phyloP scores from a whole-genome alignment of 2,888 invertebrate species.

The Drosophila mayaguana region DNA sequence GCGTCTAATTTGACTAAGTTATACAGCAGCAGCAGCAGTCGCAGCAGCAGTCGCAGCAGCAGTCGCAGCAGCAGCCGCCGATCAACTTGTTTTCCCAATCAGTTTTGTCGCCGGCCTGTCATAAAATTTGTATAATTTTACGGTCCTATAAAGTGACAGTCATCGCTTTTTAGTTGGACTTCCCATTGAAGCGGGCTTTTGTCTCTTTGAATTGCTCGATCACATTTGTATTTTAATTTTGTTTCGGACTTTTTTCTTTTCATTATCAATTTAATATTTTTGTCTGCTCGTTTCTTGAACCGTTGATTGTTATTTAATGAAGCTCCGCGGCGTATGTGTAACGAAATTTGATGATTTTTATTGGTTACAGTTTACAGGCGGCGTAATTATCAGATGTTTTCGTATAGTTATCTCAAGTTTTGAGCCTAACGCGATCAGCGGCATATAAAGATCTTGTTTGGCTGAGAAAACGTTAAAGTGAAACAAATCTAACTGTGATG shows the following conservation, averaged over 20 bases:
- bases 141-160: conserved; percentile 71
- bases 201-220: conserved; percentile 71
- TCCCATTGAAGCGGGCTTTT: conserved; percentile 38
- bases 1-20: conserved; percentile 75
- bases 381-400: conserved; percentile 59
- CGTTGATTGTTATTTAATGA: conserved; percentile 75
- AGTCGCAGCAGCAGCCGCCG: conserved; percentile 46
- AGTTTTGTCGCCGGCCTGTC: conserved; percentile 72
- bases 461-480: conserved; percentile 15
- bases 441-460: conserved; percentile 46
- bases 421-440: conserved; percentile 32
- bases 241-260: not conserved
- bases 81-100: conserved; percentile 76
- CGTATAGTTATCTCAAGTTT: conserved; percentile 32
- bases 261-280: conserved; percentile 17
- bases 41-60: conserved; percentile 54
- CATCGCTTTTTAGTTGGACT: conserved; percentile 70
- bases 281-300: conserved; percentile 12
- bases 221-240: conserved; percentile 70
- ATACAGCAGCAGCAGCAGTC: conserved; percentile 47
- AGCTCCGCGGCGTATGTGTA: conserved; percentile 68
- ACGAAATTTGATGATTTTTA: conserved; percentile 76
- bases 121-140: conserved; percentile 79
- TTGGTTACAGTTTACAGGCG: conserved; percentile 67
- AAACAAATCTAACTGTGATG: conserved; percentile 28